Evolutionary conservation across 2,797 vertebrate species (phyloP).

Genomic region (Limosa lapponica): DNA sequence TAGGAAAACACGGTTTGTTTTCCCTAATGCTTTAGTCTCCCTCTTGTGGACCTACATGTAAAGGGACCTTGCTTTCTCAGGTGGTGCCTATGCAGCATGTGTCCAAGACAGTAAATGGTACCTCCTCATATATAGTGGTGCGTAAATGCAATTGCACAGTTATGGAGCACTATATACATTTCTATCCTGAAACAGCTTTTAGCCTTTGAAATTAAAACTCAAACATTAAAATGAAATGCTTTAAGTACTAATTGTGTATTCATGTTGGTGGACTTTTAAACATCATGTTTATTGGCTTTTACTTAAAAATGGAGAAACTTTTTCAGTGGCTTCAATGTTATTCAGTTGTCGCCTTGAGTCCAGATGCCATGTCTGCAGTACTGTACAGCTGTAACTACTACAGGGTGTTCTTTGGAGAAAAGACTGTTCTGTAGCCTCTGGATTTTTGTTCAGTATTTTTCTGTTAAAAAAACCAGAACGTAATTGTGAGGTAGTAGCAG

Average conservation of each 20-base stretch:
- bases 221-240: not conserved
- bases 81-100: rapidly evolving
- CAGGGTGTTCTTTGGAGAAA: not conserved
- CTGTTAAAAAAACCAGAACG: not conserved
- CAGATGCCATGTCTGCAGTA: not conserved
- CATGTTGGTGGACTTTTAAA: not conserved
- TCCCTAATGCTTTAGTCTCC: not conserved
- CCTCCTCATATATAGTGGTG: rapidly evolving
- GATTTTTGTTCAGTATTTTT: not conserved
- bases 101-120: not conserved
- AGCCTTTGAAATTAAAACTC: not conserved
- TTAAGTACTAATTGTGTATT: not conserved
- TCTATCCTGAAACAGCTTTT: not conserved
- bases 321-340: not conserved
- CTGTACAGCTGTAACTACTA: not conserved
- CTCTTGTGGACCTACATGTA: not conserved
- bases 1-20: not conserved
- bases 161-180: not conserved
- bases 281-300: not conserved
- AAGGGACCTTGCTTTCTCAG: not conserved
- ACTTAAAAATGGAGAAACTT: not conserved
- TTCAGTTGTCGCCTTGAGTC: not conserved
- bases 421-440: not conserved
- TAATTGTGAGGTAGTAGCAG: not conserved
- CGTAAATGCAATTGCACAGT: not conserved